Evolutionary conservation across 2,797 vertebrate genomes (phyloP), one percentile per base, ranked within the genome.

Genomic region (Pangasius macronema): DNA sequence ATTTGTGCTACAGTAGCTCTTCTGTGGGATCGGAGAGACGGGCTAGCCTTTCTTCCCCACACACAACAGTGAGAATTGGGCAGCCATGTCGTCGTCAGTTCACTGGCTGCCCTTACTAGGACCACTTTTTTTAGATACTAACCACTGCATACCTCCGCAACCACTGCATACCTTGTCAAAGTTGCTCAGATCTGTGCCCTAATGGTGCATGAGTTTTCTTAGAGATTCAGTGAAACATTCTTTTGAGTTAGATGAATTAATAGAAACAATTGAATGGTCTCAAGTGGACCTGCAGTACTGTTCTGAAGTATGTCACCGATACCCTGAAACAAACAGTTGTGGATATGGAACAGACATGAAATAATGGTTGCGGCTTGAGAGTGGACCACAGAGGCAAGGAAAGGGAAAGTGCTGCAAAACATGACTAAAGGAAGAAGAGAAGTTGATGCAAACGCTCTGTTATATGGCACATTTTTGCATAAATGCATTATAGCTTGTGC

Each of bases 401-500:
- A 14, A 57, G 76, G 2, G 11, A 57, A 80, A 59, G 77, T 22
- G 30, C 51, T 22, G n/a, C 49, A 79, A 33, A 79, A 55, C 30
- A 42, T 42, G 79, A 39, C 11, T 81, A 81, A 81, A 61, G 55
- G 36, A 81, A 61, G 55, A 39, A 42, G 79, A 61, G 36, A 65
- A 20, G 24, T 42, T 65, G 8, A 11, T 51, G 39, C 24, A 2
- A 42, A 13, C 2, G 3, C 63, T 4, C 30, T 24, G 33, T 59
- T 36, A 49, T 59, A 11, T 39, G 27, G 24, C 8, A 10, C 14
- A 14, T 30, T 65, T 72, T 65, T 65, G n/a, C 22, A 77, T 86
- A 85, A 85, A 84, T 83, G 84, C 61, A 63, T 63, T 82, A 82
- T 57, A 22, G 59, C 59, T 46, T 59, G 72, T 83, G 46, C 75